Evolutionary conservation across 2,888 invertebrate genomes (phyloP).

Genomic region (Choreutis nemorana): DNA sequence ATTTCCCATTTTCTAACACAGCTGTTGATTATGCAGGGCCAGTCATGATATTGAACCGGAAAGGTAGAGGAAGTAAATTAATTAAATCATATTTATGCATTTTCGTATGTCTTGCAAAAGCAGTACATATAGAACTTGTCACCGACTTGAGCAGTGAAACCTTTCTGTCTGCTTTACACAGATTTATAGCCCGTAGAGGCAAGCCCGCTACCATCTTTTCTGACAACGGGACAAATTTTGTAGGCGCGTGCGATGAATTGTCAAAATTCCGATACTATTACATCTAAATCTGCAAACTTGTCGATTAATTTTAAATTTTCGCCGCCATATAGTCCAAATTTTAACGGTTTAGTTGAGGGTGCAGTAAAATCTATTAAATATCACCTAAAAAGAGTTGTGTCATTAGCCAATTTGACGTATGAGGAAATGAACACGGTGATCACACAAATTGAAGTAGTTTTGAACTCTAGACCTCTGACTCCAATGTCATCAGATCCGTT

Average conservation of each 20-base stretch:
- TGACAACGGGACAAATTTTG: constrained; percentile 5
- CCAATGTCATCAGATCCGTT: constrained; percentile 14
- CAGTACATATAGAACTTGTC: constrained; percentile 5
- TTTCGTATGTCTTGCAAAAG: background rate
- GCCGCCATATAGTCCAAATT: constrained; percentile 7
- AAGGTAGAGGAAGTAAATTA: constrained; percentile 1
- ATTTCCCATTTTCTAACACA: constrained; percentile 1
- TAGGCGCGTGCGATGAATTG: constrained; percentile 4
- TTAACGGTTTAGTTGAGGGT: constrained; percentile 7
- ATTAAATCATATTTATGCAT: constrained; percentile 1
- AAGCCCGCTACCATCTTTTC: constrained; percentile 4
- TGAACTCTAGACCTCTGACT: constrained; percentile 17
- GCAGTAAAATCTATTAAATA: constrained; percentile 7
- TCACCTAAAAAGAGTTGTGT: constrained; percentile 7
- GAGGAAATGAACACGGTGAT: constrained; percentile 8
- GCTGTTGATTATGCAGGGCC: constrained; percentile 1
- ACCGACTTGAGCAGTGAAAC: constrained; percentile 3
- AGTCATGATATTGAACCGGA: background rate
- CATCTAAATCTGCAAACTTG: background rate
- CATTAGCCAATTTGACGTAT: constrained; percentile 5
- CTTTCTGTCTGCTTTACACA: constrained; percentile 1
- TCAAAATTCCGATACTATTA: constrained; percentile 1
- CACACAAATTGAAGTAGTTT: constrained; percentile 5
- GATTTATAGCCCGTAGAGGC: constrained; percentile 4
- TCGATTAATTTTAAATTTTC: constrained; percentile 8